Base-by-base conservation (phyloP, 2,113 vertebrate species). In the Zootoca vivipara region DNA sequence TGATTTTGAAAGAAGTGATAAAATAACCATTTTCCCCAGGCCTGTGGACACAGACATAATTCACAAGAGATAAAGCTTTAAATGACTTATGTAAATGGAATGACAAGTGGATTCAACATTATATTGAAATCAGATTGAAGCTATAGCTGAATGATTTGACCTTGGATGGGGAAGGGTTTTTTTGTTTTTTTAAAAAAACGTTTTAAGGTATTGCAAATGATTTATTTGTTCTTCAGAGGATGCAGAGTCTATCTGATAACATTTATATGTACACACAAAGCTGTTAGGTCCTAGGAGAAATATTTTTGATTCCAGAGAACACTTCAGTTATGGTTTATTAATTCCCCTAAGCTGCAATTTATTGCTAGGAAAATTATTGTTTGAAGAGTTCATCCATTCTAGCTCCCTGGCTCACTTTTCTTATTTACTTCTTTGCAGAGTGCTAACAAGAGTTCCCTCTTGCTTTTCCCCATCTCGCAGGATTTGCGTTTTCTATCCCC, bases 11-110 rank as follows among this genome's bases (percentile, higher is more conserved):
- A 89, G 82, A 72, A 90, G 58, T 42, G 0, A 1, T 87, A 89
- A 82, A 92, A 88, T 65, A 22, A 5, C 9, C 64, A 77, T 84
- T 6, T 72, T 77, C 70, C 58, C 42, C 33, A 87, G 87, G 82
- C 3, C 67, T 79, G 67, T 78, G 93, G 74, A 92, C 65, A 86
- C 80, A 92, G 75, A 77, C 30, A 33, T 72, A 94, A 93, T 91
- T 79, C 85, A 90, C 2, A 89, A n/a, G 15, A 83, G 16, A 82
- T 82, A 72, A 91, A 94, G 87, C 10, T 92, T 93, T 84, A 92
- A 92, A 92, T 30, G 78, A 88, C 22, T 33, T 79, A 52, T 46
- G 15, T 82, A 88, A 90, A 91, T 24, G 91, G 52, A 77, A 89
- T 33, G 9, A 12, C 30, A 91, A 92, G 72, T 80, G 6, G 79